Base-by-base conservation (phyloP, 2,113 vertebrate species). In the Xerus inauris region DNA sequence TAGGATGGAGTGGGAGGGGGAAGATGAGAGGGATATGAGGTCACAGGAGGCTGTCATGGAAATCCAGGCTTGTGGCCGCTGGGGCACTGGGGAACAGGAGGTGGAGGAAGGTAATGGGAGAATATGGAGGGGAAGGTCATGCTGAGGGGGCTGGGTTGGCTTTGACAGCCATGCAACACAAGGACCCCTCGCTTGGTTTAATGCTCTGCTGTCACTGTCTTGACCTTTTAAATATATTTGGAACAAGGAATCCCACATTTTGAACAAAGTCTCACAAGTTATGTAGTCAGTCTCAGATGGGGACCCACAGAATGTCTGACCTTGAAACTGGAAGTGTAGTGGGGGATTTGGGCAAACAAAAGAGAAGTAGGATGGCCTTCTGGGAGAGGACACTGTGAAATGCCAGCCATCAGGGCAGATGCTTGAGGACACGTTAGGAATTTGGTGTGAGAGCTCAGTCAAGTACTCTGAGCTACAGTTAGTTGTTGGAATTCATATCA, bases 91-190 rank as follows among this genome's bases (percentile, higher is more conserved):
- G 26, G 13, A 10, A 16, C 22, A n/a, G 49, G 49, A 16, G 16
- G 49, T 49, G 49, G 49, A 51, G 16, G 49, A 51, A 51, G 5
- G 49, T 17, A 16, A 51, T 17, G 20, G 4, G 22, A 38, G 19
- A 3, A 24, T 5, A 0, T 54, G 1, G 2, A 0, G 9, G 12
- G 28, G 40, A 47, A 28, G 26, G 14, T n/a, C 2, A 11, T 28
- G 9, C 59, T 2, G 2, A 12, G 59, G 49, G 42, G 13, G 20
- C 38, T 22, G 6, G 45, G 11, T 47, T 28, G 62, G 42, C 12
- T 45, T 38, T 62, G 5, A 22, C 4, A 7, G 42, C 22, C 4
- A 0, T 8, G 19, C 1, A 0, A 32, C 47, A 38, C 57, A 54
- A 38, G 49, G 24, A 24, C 8, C 45, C 28, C 45, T 47, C 3